phyloP scores from a whole-genome alignment of 2,888 invertebrate species.

The Electrophaes corylata region DNA sequence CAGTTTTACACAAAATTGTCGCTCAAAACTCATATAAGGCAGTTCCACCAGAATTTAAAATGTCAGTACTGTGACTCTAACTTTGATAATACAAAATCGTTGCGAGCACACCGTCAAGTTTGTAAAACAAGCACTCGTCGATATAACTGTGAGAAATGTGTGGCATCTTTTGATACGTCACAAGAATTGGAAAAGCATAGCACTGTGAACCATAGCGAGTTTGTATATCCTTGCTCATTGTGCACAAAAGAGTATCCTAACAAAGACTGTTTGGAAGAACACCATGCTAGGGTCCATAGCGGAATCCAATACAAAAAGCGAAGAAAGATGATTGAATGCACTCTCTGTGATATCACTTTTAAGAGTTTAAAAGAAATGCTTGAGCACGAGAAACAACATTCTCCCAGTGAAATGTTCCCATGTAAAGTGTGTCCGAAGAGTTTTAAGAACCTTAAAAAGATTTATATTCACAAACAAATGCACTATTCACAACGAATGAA shows the following conservation, averaged over 20 bases:
- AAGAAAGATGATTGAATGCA: slow-evolving; percentile 56
- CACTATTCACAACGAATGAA: slow-evolving; percentile 54
- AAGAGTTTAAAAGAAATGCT: slow-evolving; percentile 51
- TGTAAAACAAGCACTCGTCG: slow-evolving; percentile 48
- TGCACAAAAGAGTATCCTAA: slow-evolving; percentile 55
- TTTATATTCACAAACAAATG: slow-evolving; percentile 54
- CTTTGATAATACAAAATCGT: slow-evolving; percentile 44
- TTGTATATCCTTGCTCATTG: slow-evolving; percentile 50
- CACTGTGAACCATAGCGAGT: slow-evolving; percentile 48
- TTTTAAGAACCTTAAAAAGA: slow-evolving; percentile 50
- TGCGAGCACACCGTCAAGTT: slow-evolving; percentile 46
- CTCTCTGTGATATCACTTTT: slow-evolving; percentile 55
- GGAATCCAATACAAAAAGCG: slow-evolving; percentile 57
- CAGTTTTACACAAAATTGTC: slow-evolving; percentile 61
- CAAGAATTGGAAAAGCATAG: slow-evolving; percentile 49
- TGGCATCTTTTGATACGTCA: slow-evolving; percentile 52
- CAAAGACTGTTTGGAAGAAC: slow-evolving; percentile 49
- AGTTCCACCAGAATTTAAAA: slow-evolving; percentile 53
- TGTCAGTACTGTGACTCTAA: slow-evolving; percentile 59
- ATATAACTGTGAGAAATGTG: slow-evolving; percentile 49
- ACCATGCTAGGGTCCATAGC: slow-evolving; percentile 54
- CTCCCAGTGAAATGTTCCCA: slow-evolving; percentile 46
- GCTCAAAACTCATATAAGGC: slow-evolving; percentile 54
- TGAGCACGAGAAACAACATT: slow-evolving; percentile 52
- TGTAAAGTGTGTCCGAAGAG: slow-evolving; percentile 54